These are phyloP conservation scores for Tolmerus cingulatus DNA, from an alignment of 2,888 invertebrate species.

Conservation along the genomic window DNA sequence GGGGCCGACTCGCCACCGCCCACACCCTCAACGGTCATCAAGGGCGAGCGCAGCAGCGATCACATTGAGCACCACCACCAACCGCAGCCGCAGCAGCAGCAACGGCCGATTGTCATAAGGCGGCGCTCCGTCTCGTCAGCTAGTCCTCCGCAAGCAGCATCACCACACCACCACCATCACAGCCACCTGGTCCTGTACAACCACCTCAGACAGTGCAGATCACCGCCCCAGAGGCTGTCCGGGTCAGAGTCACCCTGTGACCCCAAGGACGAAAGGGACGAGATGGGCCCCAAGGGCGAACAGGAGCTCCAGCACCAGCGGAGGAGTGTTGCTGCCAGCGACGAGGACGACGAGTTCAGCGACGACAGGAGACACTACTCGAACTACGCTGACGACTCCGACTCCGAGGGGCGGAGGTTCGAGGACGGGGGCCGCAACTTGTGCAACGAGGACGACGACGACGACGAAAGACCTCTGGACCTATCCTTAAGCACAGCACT, in stretches of 20 bases:
- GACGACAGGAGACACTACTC: conserved; percentile 9
- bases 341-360: conserved; percentile 46
- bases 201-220: conserved; percentile 57
- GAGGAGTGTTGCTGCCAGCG: conserved; percentile 30
- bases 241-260: conserved; percentile 4
- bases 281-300: background rate
- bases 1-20: conserved; percentile 44
- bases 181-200: conserved; percentile 59
- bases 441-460: conserved; percentile 55
- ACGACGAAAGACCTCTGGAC: conserved; percentile 79
- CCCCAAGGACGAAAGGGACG: background rate
- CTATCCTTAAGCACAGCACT: conserved; percentile 69
- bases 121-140: conserved; percentile 45
- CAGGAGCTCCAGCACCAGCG: background rate
- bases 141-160: conserved; percentile 49
- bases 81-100: conserved; percentile 27
- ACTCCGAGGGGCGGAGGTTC: conserved; percentile 33
- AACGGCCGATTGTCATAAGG: conserved; percentile 42
- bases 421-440: background rate
- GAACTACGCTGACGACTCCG: conserved; percentile 33
- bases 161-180: conserved; percentile 46
- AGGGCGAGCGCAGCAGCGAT: conserved; percentile 54
- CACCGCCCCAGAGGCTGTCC: conserved; percentile 1
- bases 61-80: conserved; percentile 42
- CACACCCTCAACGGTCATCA: conserved; percentile 51